A percentile compares a stretch with the other conserved stretches of the same genome.
These are phyloP conservation scores for Micrasema minimum DNA, from an alignment of 1,140 invertebrate genomes.

Conservation along the genomic window DNA sequence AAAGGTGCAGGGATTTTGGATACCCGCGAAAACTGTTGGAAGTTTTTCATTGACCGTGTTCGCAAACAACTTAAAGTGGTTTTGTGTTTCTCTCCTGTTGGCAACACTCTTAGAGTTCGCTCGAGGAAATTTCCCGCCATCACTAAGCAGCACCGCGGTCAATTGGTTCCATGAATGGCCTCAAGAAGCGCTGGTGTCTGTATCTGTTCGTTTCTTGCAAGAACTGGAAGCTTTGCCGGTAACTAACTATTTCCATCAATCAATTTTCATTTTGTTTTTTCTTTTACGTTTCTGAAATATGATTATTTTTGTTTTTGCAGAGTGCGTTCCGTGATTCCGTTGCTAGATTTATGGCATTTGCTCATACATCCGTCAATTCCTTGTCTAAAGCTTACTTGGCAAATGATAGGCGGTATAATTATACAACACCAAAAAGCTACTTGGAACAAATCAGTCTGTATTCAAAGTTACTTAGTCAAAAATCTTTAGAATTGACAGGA, in stretches of 20 bases:
- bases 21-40: conserved; percentile 96
- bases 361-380: conserved; percentile 92
- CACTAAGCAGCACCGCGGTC: conserved; percentile 91
- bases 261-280: too few species aligned
- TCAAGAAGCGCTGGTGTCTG: conserved; percentile 93
- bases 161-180: conserved; percentile 99
- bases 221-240: conserved; percentile 84
- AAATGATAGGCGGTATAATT: conserved; percentile 94
- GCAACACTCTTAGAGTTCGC: conserved; percentile 88
- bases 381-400: conserved; percentile 87
- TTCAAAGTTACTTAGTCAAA: conserved; percentile 84
- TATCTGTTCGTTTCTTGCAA: conserved; percentile 88
- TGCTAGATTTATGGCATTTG: conserved; percentile 93
- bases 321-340: conserved; percentile 77
- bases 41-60: conserved; percentile 96
- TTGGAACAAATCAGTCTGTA: conserved; percentile 96
- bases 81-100: conserved; percentile 94
- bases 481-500: conserved; percentile 82
- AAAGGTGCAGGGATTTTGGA: conserved; percentile 88
- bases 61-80: conserved; percentile 91
- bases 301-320: conserved; percentile 65
- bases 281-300: too few species aligned
- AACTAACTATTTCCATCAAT: too few species aligned
- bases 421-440: conserved; percentile 97
- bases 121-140: conserved; percentile 95